Evolutionary conservation across 2,113 vertebrate genomes (phyloP).

Genomic region (Oncorhynchus masou): DNA sequence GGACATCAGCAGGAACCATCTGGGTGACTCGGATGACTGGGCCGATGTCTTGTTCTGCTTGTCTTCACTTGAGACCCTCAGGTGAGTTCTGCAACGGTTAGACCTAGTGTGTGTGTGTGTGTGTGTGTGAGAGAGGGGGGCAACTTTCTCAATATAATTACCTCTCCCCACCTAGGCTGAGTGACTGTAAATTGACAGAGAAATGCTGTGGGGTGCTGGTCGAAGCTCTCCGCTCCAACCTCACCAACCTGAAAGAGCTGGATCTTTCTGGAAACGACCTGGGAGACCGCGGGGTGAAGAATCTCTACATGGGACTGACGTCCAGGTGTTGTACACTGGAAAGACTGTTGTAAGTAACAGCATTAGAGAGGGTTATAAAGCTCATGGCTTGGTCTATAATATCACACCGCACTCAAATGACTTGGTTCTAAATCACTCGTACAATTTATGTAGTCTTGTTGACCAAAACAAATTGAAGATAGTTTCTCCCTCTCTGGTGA

Average conservation of each 20-base stretch:
- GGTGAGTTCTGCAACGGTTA: too few relatives aligned
- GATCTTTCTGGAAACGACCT: constrained; percentile 53
- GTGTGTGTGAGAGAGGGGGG: too few relatives aligned
- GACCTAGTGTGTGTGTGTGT: too few relatives aligned
- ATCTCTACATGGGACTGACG: constrained; percentile 39
- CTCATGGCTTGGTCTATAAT: neutral
- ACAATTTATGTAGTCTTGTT: neutral
- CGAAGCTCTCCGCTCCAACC: constrained; percentile 10
- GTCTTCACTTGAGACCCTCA: constrained; percentile 27
- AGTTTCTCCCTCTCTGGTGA: too few relatives aligned
- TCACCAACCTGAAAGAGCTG: constrained; percentile 31
- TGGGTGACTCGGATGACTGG: constrained; percentile 38
- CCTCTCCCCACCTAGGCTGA: constrained; percentile 30
- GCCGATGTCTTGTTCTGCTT: constrained; percentile 24
- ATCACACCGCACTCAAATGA: too few relatives aligned
- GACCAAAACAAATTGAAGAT: neutral
- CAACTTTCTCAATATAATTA: too few relatives aligned
- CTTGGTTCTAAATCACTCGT: too few relatives aligned
- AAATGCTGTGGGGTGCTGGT: constrained; percentile 40
- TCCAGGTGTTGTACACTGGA: constrained; percentile 29
- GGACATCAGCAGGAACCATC: constrained; percentile 57
- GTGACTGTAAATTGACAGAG: constrained; percentile 40
- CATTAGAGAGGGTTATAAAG: too few relatives aligned
- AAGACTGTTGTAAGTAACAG: constrained; percentile 44
- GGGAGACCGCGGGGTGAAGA: constrained; percentile 42